Evolutionary conservation across 2,888 invertebrate species (phyloP), one percentile per base, ranked within the genome.

Genomic region (Bedellia somnulentella): DNA sequence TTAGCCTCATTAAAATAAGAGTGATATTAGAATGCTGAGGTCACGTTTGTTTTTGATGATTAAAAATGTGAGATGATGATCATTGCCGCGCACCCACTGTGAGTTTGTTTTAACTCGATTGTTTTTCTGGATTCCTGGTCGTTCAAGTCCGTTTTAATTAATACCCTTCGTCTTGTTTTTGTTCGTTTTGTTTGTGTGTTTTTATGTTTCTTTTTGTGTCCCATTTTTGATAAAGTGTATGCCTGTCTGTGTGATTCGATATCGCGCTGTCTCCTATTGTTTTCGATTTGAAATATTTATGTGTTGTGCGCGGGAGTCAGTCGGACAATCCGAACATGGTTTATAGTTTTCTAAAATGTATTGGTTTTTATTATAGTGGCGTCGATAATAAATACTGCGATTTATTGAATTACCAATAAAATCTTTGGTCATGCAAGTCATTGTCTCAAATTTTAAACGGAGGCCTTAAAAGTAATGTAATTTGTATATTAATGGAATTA

Each of bases 111-210:
- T 27, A 62, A 62, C 58, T 55, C 71, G 68, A 70, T 38, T 71
- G 68, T 71, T 71, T 71, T 71, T 71, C 63, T 64, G 67, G 51
- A 64, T 63, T 63, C 68, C 64, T 61, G 60, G 60, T 62, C 63
- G 64, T 64, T 14, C 5, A 68, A 68, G 67, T 70, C 70, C 66
- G 60, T 73, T 76, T 76, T 77, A 77, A 77, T 77, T 76, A 77
- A 77, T 77, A 73, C 71, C 67, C 66, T 67, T 75, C 76, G 75
- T 76, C 71, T 68, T 61, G 68, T 70, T 71, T 71, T 71, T 71
- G 62, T 56, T 54, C 52, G 60, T 61, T 67, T 66, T 60, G 52
- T 43, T 44, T 36, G 49, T 45, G 44, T 41, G 40, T 47, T 38
- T n/a, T 46, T 42, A 39, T 48, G 51, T 54, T 50, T 54, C 46